These are phyloP conservation scores for Poecilia gillii DNA, from an alignment of 2,797 vertebrate species.

Conservation along the genomic window DNA sequence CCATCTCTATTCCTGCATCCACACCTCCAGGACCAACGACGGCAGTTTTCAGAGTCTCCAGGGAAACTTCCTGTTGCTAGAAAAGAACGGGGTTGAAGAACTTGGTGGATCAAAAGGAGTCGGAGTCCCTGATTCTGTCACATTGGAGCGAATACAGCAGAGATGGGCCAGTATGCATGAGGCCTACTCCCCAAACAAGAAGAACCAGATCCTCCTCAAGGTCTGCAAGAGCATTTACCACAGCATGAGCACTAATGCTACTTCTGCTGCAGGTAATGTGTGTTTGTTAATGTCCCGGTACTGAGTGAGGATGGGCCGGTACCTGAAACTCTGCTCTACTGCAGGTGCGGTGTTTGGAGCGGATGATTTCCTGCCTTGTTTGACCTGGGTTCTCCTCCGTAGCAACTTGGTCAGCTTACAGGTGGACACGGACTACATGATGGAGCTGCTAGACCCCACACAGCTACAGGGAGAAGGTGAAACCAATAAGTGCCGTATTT, in stretches of 20 bases:
- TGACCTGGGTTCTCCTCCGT: conserved; percentile 87
- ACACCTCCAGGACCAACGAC: conserved; percentile 62
- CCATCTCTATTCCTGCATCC: conserved; percentile 81
- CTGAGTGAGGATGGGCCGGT: not conserved
- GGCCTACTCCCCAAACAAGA: conserved; percentile 87
- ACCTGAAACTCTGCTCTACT: not conserved
- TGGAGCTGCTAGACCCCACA: conserved; percentile 90
- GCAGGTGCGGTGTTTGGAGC: conserved; percentile 83
- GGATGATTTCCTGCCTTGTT: conserved; percentile 90
- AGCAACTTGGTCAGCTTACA: conserved; percentile 84
- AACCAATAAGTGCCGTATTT: not conserved
- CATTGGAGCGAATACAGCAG: conserved; percentile 83
- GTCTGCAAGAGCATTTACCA: conserved; percentile 89
- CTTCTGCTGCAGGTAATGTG: conserved; percentile 60
- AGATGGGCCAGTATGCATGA: conserved; percentile 82
- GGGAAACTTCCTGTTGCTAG: conserved; percentile 77
- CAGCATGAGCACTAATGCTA: conserved; percentile 81
- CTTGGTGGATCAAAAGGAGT: conserved; percentile 74
- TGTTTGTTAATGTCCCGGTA: not conserved
- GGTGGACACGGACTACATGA: conserved; percentile 91
- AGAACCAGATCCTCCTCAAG: conserved; percentile 85
- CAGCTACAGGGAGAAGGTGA: conserved; percentile 89
- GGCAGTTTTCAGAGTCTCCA: conserved; percentile 73
- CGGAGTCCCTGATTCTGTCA: conserved; percentile 73
- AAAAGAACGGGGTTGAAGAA: conserved; percentile 59